A percentile compares a stretch with the other conserved stretches of the same genome.
These are phyloP conservation scores for Ephestia elutella DNA, from an alignment of 1,140 invertebrate species.

Conservation along the genomic window DNA sequence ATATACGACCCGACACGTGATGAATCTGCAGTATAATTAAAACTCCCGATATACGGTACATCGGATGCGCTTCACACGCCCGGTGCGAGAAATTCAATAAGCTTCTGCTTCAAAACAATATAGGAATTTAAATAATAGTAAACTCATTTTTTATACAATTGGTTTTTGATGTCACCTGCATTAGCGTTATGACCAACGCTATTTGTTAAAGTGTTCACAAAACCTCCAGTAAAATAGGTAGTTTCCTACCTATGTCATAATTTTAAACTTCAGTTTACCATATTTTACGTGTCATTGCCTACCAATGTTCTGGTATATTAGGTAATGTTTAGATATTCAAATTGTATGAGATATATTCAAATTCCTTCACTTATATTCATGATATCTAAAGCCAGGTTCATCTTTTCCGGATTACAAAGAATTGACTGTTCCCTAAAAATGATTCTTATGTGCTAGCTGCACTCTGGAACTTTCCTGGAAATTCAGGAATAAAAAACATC, in stretches of 20 bases:
- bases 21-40: conserved; percentile 41
- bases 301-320: conserved; percentile 3
- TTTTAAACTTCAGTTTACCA: background rate
- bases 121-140: no score
- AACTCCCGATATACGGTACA: conserved; percentile 26
- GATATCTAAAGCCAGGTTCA: background rate
- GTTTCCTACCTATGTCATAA: background rate
- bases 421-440: background rate
- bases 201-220: no score
- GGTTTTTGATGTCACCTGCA: no score
- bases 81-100: no score
- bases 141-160: no score
- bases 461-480: background rate
- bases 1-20: conserved; percentile 28
- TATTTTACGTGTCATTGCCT: conserved; percentile 7
- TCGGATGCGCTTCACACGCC: background rate
- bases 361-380: background rate
- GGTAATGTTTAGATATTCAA: background rate
- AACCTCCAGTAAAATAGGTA: no score
- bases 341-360: conserved; percentile 5
- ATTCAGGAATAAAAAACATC: no score
- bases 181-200: no score
- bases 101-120: no score
- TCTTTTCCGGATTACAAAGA: background rate
- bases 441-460: background rate